phyloP scores from a whole-genome alignment of 2,113 vertebrate species.

The Salvelinus sp. region DNA sequence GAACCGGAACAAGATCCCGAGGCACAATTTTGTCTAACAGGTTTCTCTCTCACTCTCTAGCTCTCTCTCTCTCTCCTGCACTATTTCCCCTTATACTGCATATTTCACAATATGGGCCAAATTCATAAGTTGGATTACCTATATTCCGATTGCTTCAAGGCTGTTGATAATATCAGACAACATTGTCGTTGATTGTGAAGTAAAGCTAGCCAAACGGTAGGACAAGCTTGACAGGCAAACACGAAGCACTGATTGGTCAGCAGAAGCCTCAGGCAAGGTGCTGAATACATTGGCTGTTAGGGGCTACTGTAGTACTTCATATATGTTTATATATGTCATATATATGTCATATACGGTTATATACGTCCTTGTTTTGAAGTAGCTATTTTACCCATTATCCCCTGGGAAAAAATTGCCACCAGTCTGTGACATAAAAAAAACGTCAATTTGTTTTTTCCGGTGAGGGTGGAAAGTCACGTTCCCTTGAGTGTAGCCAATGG shows the following conservation, averaged over 20 bases:
- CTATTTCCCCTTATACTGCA: no score
- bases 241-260: constrained; percentile 10
- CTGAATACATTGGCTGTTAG: neutral
- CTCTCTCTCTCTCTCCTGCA: no score
- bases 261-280: constrained; percentile 25
- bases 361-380: constrained; percentile 16
- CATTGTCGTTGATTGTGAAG: neutral
- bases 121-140: constrained; percentile 12
- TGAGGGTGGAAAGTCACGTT: constrained; percentile 9
- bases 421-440: constrained; percentile 20
- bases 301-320: neutral
- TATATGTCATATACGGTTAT: neutral
- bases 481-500: constrained; percentile 18
- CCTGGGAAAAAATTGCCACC: neutral
- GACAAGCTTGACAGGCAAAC: no score
- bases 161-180: constrained; percentile 9
- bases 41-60: no score
- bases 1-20: no score
- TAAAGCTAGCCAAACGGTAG: neutral
- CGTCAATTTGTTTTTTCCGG: constrained; percentile 2
- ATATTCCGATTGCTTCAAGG: constrained; percentile 10
- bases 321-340: neutral
- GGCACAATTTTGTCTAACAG: no score
- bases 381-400: constrained; percentile 10
- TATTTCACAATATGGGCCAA: no score